Conservation (phyloP, 2,797 vertebrate genomes). For the Euphonia xanthogaster region DNA sequence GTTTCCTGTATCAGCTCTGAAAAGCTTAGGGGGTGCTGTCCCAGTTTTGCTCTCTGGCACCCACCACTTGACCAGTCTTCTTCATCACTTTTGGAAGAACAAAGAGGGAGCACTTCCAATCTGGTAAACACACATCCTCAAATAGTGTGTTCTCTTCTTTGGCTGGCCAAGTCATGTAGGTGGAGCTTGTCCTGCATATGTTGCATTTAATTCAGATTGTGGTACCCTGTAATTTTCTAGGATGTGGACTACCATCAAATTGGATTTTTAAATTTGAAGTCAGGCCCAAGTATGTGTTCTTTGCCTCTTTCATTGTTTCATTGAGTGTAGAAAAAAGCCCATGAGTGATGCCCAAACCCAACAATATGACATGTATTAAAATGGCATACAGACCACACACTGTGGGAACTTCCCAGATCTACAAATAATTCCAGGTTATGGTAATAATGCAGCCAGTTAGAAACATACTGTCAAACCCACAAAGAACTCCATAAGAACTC, state of each 20-base stretch:
- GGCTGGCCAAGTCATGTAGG: not conserved
- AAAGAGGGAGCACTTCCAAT: not conserved
- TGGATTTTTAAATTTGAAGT: not conserved
- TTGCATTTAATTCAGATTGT: not conserved
- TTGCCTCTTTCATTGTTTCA: not conserved
- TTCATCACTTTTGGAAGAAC: not conserved
- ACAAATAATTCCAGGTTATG: not conserved
- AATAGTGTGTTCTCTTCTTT: not conserved
- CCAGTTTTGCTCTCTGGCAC: not conserved
- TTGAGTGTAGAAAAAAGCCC: not conserved
- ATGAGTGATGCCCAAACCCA: not conserved
- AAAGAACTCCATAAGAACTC: not conserved
- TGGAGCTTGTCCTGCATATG: not conserved
- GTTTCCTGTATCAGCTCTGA: not conserved
- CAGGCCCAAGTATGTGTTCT: not conserved
- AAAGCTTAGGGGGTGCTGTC: not conserved
- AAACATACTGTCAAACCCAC: not conserved
- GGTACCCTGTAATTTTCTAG: conserved; percentile 6
- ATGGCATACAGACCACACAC: not conserved
- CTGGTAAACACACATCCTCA: not conserved
- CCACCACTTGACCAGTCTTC: not conserved
- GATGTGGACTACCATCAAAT: not conserved
- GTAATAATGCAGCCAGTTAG: not conserved
- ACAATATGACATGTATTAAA: not conserved
- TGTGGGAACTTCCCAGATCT: not conserved